Percentiles rank a stretch among this genome's conserved stretches.
phyloP scores from a whole-genome alignment of 2,797 vertebrate species.

The Paramormyrops hopkinsi region DNA sequence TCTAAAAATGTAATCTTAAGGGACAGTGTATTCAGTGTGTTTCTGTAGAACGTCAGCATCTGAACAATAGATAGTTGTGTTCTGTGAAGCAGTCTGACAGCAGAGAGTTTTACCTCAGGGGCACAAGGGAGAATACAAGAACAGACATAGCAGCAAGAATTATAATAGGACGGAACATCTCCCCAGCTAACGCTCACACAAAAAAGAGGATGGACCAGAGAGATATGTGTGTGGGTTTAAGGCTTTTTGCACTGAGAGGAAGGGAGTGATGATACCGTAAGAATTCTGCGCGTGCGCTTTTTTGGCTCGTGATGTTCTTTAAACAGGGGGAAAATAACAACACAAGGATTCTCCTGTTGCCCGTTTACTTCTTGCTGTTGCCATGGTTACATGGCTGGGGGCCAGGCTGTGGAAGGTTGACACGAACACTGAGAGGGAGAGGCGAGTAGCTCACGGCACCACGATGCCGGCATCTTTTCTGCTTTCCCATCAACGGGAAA shows the following conservation, averaged over 20 bases:
- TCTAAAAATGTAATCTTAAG: neutral
- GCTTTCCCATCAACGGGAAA: neutral
- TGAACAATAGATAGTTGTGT: conserved; percentile 27
- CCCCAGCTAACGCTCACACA: conserved; percentile 8
- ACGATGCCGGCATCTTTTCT: neutral
- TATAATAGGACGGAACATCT: conserved; percentile 5
- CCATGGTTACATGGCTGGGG: conserved; percentile 46
- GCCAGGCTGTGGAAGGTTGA: conserved; percentile 41
- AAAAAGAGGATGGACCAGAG: conserved; percentile 5
- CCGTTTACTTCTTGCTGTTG: conserved; percentile 34
- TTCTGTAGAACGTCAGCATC: conserved; percentile 26
- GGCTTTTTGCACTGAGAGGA: neutral
- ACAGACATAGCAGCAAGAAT: conserved; percentile 21
- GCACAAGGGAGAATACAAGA: conserved; percentile 25
- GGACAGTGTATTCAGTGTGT: neutral
- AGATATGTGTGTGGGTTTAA: neutral
- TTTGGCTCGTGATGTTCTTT: conserved; percentile 25
- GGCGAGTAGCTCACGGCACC: conserved; percentile 16
- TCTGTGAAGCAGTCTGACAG: conserved; percentile 31
- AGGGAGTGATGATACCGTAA: neutral
- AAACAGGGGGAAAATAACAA: conserved; percentile 21
- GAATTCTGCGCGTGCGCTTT: neutral
- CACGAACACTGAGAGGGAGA: conserved; percentile 30
- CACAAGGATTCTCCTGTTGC: conserved; percentile 30
- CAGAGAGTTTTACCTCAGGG: conserved; percentile 28